These are phyloP conservation scores for Halcyon badia DNA, from an alignment of 2,797 vertebrate species.

Conservation along the genomic window DNA sequence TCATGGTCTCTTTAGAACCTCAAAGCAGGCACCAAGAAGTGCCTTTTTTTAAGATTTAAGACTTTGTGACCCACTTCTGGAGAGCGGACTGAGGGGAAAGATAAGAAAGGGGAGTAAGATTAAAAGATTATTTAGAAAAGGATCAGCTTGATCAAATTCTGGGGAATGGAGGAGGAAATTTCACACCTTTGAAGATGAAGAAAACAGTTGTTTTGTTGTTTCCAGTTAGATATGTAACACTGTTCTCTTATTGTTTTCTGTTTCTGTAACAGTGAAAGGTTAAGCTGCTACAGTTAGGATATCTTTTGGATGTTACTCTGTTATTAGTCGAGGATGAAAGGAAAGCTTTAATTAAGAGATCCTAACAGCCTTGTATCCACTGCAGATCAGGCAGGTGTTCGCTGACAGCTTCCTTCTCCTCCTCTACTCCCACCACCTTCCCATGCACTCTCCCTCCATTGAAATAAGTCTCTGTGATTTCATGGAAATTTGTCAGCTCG, in stretches of 20 bases:
- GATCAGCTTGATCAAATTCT: background rate
- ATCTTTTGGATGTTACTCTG: background rate
- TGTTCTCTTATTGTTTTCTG: background rate
- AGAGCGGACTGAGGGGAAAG: background rate
- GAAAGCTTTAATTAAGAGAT: conserved; percentile 51
- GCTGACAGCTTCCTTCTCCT: conserved; percentile 24
- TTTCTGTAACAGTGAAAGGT: background rate
- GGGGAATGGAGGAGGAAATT: background rate
- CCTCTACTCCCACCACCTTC: conserved; percentile 31
- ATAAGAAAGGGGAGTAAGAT: background rate
- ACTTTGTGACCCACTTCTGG: background rate
- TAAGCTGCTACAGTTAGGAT: background rate
- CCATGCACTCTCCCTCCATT: background rate
- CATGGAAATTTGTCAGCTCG: background rate
- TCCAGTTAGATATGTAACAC: background rate
- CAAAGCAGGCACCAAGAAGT: background rate
- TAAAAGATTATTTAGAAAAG: background rate
- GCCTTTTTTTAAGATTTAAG: background rate
- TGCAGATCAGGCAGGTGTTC: conserved; percentile 14
- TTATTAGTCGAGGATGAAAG: background rate
- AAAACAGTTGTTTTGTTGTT: background rate
- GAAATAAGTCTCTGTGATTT: background rate
- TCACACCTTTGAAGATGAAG: background rate
- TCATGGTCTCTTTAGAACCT: background rate
- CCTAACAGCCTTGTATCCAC: background rate